Evolutionary conservation across 2,888 invertebrate genomes (phyloP), one percentile per base, ranked within the genome.

Genomic region (Drosophila crucigera): DNA sequence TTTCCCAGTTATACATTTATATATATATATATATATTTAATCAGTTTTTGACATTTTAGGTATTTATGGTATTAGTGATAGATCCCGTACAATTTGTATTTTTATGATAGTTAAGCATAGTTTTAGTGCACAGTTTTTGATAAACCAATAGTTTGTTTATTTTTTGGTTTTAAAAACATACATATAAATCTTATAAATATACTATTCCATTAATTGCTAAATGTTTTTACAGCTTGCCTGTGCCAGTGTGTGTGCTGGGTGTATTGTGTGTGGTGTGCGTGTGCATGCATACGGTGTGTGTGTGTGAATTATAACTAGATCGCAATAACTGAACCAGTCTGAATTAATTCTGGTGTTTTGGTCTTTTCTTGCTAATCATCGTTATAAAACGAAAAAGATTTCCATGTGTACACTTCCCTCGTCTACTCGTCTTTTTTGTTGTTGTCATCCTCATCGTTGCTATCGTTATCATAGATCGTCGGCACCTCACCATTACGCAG

Each of bases 401-500:
- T 49, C 35, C 28, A 28, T 47, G 52, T 37, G 39, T 30, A 16
- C 25, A 31, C 47, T 47, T 25, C 49, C 52, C n/a, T 37, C 25
- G 22, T 53, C 43, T 76, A 78, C 22, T 80, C 66, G 56, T 68
- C 66, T 69, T 78, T 79, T 64, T 78, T 78, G 52, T 52, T 68
- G 11, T 4, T 79, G 33, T 89, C 81, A 47, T 93, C 93, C 41
- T 93, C 93, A 65, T 98, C 98, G 39, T 79, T 73, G 65, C 53
- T 63, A 89, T 98, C 98, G 90, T 98, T 98, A 0, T 98, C 97
- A 93, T 99, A 99, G 92, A 96, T 97, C 71, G 96, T 96, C 1
- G 98, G 97, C 90, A 97, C 96, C 91, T 99, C 98, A 16, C 98
- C 98, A 1, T 98, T 98, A 92, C 97, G 98, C 92, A 99, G 94